Percentiles rank a stretch among this genome's conserved stretches.
Conservation (phyloP, 2,797 vertebrate species). For the Periparus ater region DNA sequence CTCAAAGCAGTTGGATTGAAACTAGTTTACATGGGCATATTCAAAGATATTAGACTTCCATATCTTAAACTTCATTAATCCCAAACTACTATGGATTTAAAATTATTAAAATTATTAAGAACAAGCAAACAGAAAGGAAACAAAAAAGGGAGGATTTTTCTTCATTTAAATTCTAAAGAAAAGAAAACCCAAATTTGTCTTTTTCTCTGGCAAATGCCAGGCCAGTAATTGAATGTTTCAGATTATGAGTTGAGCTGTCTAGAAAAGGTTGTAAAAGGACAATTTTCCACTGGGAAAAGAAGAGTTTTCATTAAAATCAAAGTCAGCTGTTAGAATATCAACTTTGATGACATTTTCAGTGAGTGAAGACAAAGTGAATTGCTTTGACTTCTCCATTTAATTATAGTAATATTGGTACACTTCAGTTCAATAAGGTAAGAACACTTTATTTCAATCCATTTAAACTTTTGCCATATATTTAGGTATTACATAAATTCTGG, state of each 20-base stretch:
- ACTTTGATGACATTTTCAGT: constrained; percentile 32
- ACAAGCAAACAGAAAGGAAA: not conserved
- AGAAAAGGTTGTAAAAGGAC: constrained; percentile 35
- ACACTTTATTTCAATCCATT: constrained; percentile 18
- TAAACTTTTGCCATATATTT: constrained; percentile 28
- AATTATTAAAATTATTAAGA: constrained; percentile 15
- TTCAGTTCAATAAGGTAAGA: constrained; percentile 30
- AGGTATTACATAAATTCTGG: constrained; percentile 25
- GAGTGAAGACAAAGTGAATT: constrained; percentile 34
- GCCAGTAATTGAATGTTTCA: constrained; percentile 47
- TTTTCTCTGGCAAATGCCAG: constrained; percentile 47
- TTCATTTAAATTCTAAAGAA: constrained; percentile 24
- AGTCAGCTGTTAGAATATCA: constrained; percentile 32
- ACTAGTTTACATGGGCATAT: not conserved
- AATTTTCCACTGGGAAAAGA: constrained; percentile 9
- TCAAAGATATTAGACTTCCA: not conserved
- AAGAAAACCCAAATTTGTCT: constrained; percentile 5
- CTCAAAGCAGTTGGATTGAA: not conserved
- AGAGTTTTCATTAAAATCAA: constrained; percentile 55
- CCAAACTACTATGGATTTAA: not conserved
- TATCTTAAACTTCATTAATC: not conserved
- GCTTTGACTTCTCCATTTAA: constrained; percentile 28
- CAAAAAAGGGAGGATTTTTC: not conserved
- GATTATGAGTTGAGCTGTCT: constrained; percentile 37
- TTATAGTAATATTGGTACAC: constrained; percentile 6